phyloP scores from a whole-genome alignment of 2,888 invertebrate species.

The Villa cingulata region DNA sequence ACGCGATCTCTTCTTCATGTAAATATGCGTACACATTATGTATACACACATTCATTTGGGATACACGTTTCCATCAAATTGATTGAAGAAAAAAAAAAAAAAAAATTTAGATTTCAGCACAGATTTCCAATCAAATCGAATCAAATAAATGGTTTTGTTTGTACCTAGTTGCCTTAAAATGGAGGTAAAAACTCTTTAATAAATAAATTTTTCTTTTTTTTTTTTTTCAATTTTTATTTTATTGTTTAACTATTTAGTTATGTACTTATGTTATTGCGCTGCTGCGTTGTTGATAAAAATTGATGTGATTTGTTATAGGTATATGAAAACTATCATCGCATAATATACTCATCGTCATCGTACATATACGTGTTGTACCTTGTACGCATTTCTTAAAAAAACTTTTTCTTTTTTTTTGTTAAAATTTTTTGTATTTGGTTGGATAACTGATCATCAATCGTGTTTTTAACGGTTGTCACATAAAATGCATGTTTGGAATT shows the following conservation, averaged over 20 bases:
- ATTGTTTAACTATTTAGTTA: neutral
- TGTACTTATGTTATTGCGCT: too few species aligned
- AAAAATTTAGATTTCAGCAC: neutral
- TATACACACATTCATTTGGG: too few species aligned
- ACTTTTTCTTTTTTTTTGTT: neutral
- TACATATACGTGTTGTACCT: neutral
- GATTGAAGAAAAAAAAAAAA: too few species aligned
- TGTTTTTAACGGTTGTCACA: constrained; percentile 2
- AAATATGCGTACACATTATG: neutral
- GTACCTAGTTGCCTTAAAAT: neutral
- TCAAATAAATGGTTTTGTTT: neutral
- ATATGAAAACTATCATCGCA: neutral
- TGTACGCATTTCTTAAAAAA: neutral
- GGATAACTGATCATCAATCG: neutral
- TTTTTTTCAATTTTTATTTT: too few species aligned
- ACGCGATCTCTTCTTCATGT: neutral
- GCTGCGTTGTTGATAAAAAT: neutral
- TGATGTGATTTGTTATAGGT: neutral
- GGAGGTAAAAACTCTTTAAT: neutral
- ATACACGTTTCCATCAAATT: neutral
- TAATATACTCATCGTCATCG: too few species aligned
- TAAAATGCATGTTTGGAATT: neutral
- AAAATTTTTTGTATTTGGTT: neutral
- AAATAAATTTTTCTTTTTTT: too few species aligned
- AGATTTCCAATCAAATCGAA: neutral